Conservation (phyloP, 2,888 invertebrate species). For the Limnephilus auricula region DNA sequence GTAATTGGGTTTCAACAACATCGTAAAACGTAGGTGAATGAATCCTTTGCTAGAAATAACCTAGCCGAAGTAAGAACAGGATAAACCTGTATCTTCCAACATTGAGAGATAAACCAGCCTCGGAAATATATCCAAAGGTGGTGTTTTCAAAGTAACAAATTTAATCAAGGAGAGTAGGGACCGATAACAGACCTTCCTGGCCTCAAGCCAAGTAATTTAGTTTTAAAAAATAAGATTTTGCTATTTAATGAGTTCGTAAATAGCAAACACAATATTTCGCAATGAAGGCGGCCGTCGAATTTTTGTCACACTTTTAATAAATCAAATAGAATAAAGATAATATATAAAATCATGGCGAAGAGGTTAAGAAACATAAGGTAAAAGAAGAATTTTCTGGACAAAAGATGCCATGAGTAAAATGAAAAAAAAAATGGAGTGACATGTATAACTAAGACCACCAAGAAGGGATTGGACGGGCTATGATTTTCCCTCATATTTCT, state of each 20-base stretch:
- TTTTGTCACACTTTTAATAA: no score
- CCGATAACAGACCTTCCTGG: neutral
- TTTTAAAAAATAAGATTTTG: neutral
- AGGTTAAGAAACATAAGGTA: no score
- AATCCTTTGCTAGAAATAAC: neutral
- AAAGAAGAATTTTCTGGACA: no score
- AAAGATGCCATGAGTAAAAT: no score
- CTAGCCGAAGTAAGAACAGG: neutral
- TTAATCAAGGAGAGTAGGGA: neutral
- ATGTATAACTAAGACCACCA: no score
- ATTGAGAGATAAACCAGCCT: neutral
- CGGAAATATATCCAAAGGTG: neutral
- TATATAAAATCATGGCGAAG: no score
- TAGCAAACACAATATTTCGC: neutral
- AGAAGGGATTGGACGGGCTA: no score
- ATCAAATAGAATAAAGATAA: no score
- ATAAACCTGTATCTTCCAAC: neutral
- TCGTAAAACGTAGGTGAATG: neutral
- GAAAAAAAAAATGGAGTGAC: no score
- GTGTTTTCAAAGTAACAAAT: neutral
- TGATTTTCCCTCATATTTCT: no score
- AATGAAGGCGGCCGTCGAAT: neutral
- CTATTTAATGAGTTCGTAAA: neutral
- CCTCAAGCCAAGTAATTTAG: neutral
- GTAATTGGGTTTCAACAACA: neutral